Conservation (phyloP, 1,140 invertebrate species). For the Musca vetustissima region DNA sequence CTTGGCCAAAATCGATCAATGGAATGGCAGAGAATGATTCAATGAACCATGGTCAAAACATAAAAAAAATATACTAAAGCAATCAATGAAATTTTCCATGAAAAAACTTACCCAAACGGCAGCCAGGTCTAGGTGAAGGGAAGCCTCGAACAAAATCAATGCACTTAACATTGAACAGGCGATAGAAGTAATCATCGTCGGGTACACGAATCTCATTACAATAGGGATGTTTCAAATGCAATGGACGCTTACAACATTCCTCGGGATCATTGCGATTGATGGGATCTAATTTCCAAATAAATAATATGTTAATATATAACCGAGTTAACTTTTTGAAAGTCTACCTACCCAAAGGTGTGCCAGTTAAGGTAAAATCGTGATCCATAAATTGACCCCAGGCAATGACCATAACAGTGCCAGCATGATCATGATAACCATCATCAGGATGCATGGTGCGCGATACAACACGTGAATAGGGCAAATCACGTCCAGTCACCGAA, state of each 20-base stretch:
- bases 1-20: too few relatives aligned
- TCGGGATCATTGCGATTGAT: conserved; percentile 83
- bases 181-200: conserved; percentile 89
- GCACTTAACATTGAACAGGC: conserved; percentile 78
- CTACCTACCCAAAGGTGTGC: conserved; percentile 75
- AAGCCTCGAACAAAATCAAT: conserved; percentile 87
- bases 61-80: too few relatives aligned
- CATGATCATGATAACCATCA: conserved; percentile 88
- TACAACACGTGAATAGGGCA: conserved; percentile 81
- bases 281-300: conserved; percentile 63
- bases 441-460: conserved; percentile 89
- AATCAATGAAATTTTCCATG: background rate
- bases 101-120: conserved; percentile 67
- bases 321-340: conserved; percentile 31
- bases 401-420: conserved; percentile 90
- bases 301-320: background rate
- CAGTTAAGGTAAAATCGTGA: conserved; percentile 89
- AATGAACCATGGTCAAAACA: too few relatives aligned
- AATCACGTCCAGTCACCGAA: conserved; percentile 66
- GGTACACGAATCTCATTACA: conserved; percentile 90
- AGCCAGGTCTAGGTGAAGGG: conserved; percentile 78
- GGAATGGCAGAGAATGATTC: too few relatives aligned
- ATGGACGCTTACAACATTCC: conserved; percentile 79
- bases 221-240: conserved; percentile 81
- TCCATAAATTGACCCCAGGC: conserved; percentile 95